Percentiles rank a stretch among this genome's conserved stretches.
Conservation (phyloP, 2,888 invertebrate species). For the Odiellus spinosus region DNA sequence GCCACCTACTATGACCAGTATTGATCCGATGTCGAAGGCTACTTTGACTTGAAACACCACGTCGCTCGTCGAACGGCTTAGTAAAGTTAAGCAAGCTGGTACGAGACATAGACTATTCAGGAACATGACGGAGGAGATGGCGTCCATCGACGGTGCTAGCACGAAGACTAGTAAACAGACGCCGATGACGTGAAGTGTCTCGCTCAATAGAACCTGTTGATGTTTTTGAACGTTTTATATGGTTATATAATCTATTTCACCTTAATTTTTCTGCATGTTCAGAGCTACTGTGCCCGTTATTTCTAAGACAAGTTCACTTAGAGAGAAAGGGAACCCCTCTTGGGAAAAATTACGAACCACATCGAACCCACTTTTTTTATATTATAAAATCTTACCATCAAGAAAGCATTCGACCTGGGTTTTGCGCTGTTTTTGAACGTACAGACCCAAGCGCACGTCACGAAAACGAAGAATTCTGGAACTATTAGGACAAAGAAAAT, state of each 20-base stretch:
- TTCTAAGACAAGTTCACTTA: too few relatives aligned
- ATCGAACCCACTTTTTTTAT: too few relatives aligned
- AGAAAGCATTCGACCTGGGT: conserved; percentile 46
- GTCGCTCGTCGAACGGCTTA: conserved; percentile 67
- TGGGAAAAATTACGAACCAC: too few relatives aligned
- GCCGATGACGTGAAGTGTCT: conserved; percentile 75
- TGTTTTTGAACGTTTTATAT: neutral
- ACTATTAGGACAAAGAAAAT: conserved; percentile 68
- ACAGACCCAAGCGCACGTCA: conserved; percentile 69
- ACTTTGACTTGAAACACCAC: conserved; percentile 22
- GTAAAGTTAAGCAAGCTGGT: conserved; percentile 61
- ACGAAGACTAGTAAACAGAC: conserved; percentile 69
- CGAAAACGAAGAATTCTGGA: conserved; percentile 72
- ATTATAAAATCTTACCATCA: conserved; percentile 26
- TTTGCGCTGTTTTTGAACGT: conserved; percentile 73
- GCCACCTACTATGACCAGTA: conserved; percentile 75
- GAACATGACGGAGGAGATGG: conserved; percentile 86
- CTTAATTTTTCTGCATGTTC: too few relatives aligned
- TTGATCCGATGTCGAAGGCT: conserved; percentile 54
- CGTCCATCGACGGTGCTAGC: conserved; percentile 79
- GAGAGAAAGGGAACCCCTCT: too few relatives aligned
- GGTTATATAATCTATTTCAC: too few relatives aligned
- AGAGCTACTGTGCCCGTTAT: too few relatives aligned
- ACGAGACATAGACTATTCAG: conserved; percentile 88
- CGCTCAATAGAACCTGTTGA: conserved; percentile 51